Percentiles rank a stretch among this genome's conserved stretches.
These are phyloP conservation scores for Antigone vipio DNA, from an alignment of 2,113 vertebrate species.

Conservation along the genomic window DNA sequence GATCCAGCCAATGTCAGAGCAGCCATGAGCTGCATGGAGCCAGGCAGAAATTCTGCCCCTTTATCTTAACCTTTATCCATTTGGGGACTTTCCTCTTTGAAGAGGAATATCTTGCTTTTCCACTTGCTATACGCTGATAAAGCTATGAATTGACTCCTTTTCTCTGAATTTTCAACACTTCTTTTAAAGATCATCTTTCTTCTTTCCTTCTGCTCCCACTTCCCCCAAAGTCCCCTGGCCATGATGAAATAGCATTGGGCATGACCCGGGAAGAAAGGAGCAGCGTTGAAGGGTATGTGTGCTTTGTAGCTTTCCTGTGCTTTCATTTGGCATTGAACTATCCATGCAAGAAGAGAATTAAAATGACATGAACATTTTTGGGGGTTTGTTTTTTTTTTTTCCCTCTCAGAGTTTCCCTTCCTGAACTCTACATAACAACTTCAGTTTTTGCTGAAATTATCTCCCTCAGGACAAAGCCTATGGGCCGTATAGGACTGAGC, in stretches of 20 bases:
- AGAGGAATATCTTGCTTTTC: constrained; percentile 45
- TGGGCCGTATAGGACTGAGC: not conserved
- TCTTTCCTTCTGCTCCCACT: constrained; percentile 2
- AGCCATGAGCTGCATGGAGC: not conserved
- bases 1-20: not conserved
- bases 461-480: constrained; percentile 9
- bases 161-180: constrained; percentile 35
- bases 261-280: not conserved
- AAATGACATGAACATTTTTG: not conserved
- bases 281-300: not conserved
- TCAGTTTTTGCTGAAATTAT: not conserved
- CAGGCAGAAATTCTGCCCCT: constrained; percentile 11
- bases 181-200: constrained; percentile 46
- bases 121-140: constrained; percentile 49
- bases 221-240: not conserved
- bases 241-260: not conserved
- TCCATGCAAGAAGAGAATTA: not conserved
- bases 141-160: constrained; percentile 32
- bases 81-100: constrained; percentile 40
- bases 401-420: not conserved
- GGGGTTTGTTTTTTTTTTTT: not conserved
- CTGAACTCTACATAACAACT: not conserved
- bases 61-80: constrained; percentile 54
- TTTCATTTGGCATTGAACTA: constrained; percentile 2
- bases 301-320: not conserved